Base-by-base conservation (phyloP, 1,140 invertebrate species). In the Lordiphosa clarofinis region DNA sequence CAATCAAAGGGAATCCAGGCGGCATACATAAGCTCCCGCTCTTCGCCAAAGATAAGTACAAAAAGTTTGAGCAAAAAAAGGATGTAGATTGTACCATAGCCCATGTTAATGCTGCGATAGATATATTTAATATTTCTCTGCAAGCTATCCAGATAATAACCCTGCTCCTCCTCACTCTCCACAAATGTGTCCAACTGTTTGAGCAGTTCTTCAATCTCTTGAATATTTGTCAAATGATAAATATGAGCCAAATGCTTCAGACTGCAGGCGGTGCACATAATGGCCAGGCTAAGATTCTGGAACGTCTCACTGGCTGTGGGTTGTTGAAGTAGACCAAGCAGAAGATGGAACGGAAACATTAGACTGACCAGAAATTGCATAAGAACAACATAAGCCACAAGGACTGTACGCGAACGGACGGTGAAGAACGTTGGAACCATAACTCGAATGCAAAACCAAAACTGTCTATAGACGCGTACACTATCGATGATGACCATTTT, bases 1-100 rank as follows among this genome's bases (percentile, higher is more conserved):
- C 56, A 62, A 19, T 79, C 43, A 3, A 79, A 79, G 0, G 75
- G 75, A 5, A 71, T 62, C 39, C 63, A 81, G 0, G 75, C 75
- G 4, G 53, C 44, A 15, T 74, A 81, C 0, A 81, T 0, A 0
- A 81, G 13, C 1, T 59, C 43, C 1, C 40, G 11, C 2, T 40
- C n/a, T 4, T 39, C 49, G 8, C 2, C 5, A 4, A 13, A 1
- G 2, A 69, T 2, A 8, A 59, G 33, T 4, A 40, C 12, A 0
- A 63, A 4, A 2, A 55, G 4, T 3, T 2, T 44, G 2, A 44
- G 21, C 5, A 71, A 0, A 24, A 60, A 60, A 0, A 60, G 1
- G 2, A 28, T 15, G 13, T 79, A 81, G 35, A 74, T 2, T 12
- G 67, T 15, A 1, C 2, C 19, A 2, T 44, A 79, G 12, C 39